Evolutionary conservation across 2,113 vertebrate species (phyloP).

Genomic region (Dasypus novemcinctus): DNA sequence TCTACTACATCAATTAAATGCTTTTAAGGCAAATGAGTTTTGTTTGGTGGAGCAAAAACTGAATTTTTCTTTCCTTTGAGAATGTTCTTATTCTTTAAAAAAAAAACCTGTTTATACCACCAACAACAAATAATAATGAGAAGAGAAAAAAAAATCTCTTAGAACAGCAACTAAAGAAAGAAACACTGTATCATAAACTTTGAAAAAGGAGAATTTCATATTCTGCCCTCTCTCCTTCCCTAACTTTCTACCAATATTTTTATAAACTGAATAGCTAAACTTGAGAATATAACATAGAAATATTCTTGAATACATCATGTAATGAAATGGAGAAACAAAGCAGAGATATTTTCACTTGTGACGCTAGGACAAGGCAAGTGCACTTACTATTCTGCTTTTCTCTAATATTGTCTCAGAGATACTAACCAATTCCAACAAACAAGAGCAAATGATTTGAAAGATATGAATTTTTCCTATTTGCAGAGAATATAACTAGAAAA

Average conservation of each 20-base stretch:
- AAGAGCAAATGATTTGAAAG: not conserved
- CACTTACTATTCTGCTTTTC: accelerated
- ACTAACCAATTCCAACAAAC: not conserved
- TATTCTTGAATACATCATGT: no score
- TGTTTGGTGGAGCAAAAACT: not conserved
- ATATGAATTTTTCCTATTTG: no score
- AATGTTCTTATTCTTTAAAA: not conserved
- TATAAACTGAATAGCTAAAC: accelerated
- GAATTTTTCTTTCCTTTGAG: not conserved
- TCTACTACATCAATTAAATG: not conserved
- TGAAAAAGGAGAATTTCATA: not conserved
- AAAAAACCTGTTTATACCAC: not conserved
- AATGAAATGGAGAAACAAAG: not conserved
- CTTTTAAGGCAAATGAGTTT: not conserved
- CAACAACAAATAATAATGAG: not conserved
- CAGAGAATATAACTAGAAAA: not conserved
- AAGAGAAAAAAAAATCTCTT: not conserved
- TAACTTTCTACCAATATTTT: not conserved
- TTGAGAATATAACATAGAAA: not conserved
- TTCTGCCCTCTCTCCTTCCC: not conserved
- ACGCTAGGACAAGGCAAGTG: accelerated
- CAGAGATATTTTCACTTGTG: not conserved
- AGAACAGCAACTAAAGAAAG: not conserved
- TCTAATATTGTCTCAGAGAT: not conserved
- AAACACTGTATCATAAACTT: not conserved